Percentiles rank a stretch among this genome's conserved stretches.
phyloP scores from a whole-genome alignment of 2,797 vertebrate genomes.

The Pseudotriccus pelzelni region DNA sequence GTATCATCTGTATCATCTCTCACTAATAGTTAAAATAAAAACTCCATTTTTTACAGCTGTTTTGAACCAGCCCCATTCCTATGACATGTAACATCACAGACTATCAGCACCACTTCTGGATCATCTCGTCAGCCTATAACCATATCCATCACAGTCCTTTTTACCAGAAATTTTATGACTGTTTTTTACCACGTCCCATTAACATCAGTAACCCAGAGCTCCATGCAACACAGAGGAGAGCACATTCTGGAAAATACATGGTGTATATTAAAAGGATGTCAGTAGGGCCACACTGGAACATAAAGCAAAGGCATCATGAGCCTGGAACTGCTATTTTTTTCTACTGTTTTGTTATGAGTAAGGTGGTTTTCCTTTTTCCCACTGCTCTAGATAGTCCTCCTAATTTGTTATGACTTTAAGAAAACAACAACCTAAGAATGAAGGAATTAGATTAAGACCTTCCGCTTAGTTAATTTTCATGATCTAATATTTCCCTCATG shows the following conservation, averaged over 20 bases:
- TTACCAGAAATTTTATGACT: not conserved
- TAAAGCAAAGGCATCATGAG: not conserved
- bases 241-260: not conserved
- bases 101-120: not conserved
- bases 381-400: not conserved
- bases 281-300: not conserved
- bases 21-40: not conserved
- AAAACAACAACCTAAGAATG: not conserved
- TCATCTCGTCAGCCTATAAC: not conserved
- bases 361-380: not conserved
- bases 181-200: not conserved
- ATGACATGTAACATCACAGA: not conserved
- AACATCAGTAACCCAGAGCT: not conserved
- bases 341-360: not conserved
- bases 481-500: slow-evolving; percentile 32
- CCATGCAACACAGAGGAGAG: not conserved
- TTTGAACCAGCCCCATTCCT: not conserved
- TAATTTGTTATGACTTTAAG: not conserved
- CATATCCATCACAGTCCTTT: not conserved
- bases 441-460: slow-evolving; percentile 1
- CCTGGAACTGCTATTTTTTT: not conserved
- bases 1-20: not conserved
- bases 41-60: not conserved
- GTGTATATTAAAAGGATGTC: not conserved
- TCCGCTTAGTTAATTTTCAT: slow-evolving; percentile 32